A percentile compares a stretch with the other conserved stretches of the same genome.
phyloP scores from a whole-genome alignment of 53 echinoderm and acorn worm species.

The Holothuria scabra region DNA sequence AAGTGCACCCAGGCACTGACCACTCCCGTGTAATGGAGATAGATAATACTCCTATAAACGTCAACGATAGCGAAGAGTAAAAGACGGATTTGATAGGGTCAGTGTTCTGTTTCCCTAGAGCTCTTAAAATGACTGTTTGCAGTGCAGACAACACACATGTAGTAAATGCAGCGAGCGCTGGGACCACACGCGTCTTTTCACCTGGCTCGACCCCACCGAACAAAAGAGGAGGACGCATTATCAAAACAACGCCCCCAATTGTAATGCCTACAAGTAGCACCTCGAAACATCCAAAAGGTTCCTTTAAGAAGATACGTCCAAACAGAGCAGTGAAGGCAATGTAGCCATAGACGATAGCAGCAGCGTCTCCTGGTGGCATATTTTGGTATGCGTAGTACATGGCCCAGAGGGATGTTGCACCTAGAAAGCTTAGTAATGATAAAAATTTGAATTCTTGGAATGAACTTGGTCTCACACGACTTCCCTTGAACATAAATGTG shows the following conservation, averaged over 20 bases:
- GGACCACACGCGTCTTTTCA: not conserved
- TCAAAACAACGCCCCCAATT: conserved; percentile 1
- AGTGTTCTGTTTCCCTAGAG: not conserved
- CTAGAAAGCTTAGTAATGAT: not conserved
- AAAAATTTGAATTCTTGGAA: not conserved
- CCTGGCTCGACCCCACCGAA: not conserved
- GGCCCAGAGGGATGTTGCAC: not conserved
- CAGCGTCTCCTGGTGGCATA: conserved; percentile 21
- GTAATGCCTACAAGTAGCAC: not conserved
- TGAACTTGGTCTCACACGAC: not conserved
- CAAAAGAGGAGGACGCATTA: conserved; percentile 9
- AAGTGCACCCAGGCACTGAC: not conserved
- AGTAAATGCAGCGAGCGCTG: not conserved
- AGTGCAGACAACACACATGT: not conserved
- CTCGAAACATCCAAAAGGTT: conserved; percentile 14
- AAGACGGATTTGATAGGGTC: not conserved
- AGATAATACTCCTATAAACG: not conserved
- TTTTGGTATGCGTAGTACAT: conserved; percentile 19
- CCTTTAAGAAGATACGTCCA: conserved; percentile 15
- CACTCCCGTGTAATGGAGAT: not conserved
- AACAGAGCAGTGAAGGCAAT: conserved; percentile 17
- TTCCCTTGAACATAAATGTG: not conserved
- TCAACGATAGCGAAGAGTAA: not conserved
- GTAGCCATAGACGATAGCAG: conserved; percentile 17
- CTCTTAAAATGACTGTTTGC: not conserved